phyloP scores from a whole-genome alignment of 37 sponge, comb jelly and placozoan genomes.

The Chondrosia reniformis region DNA sequence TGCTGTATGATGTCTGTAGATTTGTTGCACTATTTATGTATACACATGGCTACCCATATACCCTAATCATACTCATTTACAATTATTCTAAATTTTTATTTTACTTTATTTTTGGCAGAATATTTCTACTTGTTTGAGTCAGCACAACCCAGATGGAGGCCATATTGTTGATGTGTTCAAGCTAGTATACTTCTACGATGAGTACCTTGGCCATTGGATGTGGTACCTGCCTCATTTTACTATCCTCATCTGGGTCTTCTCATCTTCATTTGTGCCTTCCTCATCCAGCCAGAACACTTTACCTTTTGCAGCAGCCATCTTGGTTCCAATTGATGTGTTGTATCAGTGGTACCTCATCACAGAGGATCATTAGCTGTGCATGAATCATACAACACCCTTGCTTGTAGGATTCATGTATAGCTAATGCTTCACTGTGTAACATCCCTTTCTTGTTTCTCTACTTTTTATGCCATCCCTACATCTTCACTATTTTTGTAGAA shows the following conservation, averaged over 20 bases:
- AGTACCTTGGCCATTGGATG: constrained; percentile 66
- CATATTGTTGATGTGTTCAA: constrained; percentile 46
- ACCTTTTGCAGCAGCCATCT: constrained; percentile 17
- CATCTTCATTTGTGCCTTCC: constrained; percentile 18
- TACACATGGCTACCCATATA: not conserved
- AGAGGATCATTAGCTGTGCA: too few relatives aligned
- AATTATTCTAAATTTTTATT: not conserved
- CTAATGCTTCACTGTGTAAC: too few relatives aligned
- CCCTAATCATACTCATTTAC: not conserved
- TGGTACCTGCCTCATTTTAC: constrained; percentile 70
- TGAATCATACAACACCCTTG: too few relatives aligned
- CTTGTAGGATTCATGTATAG: too few relatives aligned
- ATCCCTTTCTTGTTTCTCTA: too few relatives aligned
- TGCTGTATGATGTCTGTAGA: too few relatives aligned
- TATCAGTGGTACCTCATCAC: constrained; percentile 51
- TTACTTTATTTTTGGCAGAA: constrained; percentile 7
- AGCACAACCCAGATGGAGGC: not conserved
- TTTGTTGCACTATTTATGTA: too few relatives aligned
- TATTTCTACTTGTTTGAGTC: not conserved
- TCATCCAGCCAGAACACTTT: not conserved
- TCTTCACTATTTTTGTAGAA: too few relatives aligned
- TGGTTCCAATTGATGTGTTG: constrained; percentile 22
- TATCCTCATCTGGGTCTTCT: constrained; percentile 30
- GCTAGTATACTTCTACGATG: constrained; percentile 78
- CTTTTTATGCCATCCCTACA: too few relatives aligned